Base-by-base conservation (phyloP, 2,888 invertebrate genomes). In the Orgyia antiqua region DNA sequence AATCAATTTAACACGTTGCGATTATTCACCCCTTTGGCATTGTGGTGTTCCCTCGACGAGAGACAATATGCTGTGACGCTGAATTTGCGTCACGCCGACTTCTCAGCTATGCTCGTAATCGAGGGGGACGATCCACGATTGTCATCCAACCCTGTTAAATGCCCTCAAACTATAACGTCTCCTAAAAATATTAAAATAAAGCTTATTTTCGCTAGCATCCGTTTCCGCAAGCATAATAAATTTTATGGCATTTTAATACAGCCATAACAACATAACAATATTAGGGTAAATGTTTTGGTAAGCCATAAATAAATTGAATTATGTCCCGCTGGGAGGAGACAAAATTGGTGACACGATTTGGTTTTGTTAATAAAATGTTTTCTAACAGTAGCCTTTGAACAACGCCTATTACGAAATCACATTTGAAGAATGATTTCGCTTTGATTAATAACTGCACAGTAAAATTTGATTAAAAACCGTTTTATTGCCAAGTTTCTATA, bases 281-380 rank as follows among this genome's bases (percentile, higher is more conserved):
- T 83, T 82, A 82, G 84, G 82, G 78, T 74, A 84, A 84, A 86
- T 86, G 84, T 84, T 84, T 84, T 84, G 84, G 83, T 82, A 79
- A 78, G 73, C 74, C 80, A 82, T 84, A 82, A 83, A 86, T 83
- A 78, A 75, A 70, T 69, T 72, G 60, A 63, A 68, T 68, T 61
- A 63, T 65, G 54, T 69, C 69, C 71, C 65, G 74, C 71, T 62
- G 75, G 51, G 74, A 50, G 61, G 51, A 56, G 69, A 75, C 74
- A 73, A 76, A 79, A 76, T 75, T 49, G 56, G 58, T 54, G 53
- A 67, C 61, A 67, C 63, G 39, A 46, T 59, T 59, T 53, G 34
- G 47, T 53, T 47, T 44, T 37, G 43, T 42, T 46, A 47, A 48
- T 58, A 57, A 51, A 56, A 51, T 37, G 51, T 31, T 35, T 33